Evolutionary conservation across 1,140 invertebrate genomes (phyloP).

Genomic region (Stratiolaelaps scimitus): DNA sequence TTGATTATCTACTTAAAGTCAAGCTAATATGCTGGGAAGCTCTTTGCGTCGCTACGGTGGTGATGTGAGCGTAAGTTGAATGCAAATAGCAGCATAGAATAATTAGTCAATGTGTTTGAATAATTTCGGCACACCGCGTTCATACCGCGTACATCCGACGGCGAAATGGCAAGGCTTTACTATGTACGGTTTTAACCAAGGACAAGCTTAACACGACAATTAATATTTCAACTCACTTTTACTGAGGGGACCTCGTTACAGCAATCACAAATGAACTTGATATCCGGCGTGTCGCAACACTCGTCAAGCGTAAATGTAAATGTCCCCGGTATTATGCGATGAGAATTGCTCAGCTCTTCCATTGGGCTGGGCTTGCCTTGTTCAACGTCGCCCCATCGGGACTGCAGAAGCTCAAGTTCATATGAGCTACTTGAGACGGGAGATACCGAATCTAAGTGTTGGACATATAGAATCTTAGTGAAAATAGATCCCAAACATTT

Average conservation of each 20-base stretch:
- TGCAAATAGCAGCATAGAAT: too few relatives aligned
- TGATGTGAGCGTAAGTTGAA: too few relatives aligned
- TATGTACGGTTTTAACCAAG: not conserved
- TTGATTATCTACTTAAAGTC: too few relatives aligned
- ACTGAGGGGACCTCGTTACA: conserved; percentile 26
- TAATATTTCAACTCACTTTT: conserved; percentile 24
- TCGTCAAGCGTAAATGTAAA: not conserved
- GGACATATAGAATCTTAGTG: not conserved
- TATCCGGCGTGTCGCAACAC: not conserved
- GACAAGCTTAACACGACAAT: not conserved
- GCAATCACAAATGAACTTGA: not conserved
- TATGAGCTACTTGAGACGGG: not conserved
- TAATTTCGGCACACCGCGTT: too few relatives aligned
- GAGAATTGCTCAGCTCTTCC: conserved; percentile 1
- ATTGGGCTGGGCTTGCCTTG: not conserved
- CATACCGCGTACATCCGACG: too few relatives aligned
- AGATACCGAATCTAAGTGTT: not conserved
- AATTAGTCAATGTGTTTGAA: too few relatives aligned
- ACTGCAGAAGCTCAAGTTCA: not conserved
- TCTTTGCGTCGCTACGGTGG: too few relatives aligned
- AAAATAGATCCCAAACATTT: too few relatives aligned
- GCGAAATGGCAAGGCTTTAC: too few relatives aligned
- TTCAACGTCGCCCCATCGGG: not conserved
- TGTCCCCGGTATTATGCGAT: not conserved
- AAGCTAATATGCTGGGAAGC: too few relatives aligned